Evolutionary conservation across 2,888 invertebrate species (phyloP).

Genomic region (Augiades crinisus): DNA sequence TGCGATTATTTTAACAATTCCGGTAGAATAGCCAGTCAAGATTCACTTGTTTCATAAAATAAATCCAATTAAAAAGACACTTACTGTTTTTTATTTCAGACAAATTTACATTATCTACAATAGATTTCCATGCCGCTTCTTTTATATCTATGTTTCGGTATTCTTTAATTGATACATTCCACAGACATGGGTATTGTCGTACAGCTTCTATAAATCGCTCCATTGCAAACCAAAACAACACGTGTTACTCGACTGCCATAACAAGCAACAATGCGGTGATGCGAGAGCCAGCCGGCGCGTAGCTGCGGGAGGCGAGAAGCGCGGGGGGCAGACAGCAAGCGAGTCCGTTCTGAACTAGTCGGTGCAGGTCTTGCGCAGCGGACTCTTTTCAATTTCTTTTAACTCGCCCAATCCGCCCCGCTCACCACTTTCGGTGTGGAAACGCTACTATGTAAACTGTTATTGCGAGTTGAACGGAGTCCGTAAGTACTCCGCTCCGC

Average conservation of each 20-base stretch:
- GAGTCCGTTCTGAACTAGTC: constrained; percentile 13
- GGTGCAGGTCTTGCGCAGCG: too few species aligned
- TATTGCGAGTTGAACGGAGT: constrained; percentile 23
- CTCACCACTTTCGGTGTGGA: constrained; percentile 7
- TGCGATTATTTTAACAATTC: background rate
- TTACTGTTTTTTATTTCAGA: background rate
- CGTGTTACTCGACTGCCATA: too few species aligned
- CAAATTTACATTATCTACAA: background rate
- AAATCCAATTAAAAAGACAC: background rate
- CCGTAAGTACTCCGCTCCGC: constrained; percentile 21
- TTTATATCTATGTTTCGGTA: background rate
- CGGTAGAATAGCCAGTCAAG: background rate
- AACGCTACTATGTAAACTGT: constrained; percentile 23
- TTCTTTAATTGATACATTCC: background rate
- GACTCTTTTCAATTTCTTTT: constrained; percentile 1
- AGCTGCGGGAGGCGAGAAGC: too few species aligned
- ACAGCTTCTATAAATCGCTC: background rate
- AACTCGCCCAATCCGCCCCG: background rate
- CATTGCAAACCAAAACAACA: too few species aligned
- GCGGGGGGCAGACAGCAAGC: too few species aligned
- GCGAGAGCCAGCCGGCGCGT: too few species aligned
- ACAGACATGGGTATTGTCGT: background rate
- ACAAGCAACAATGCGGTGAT: too few species aligned
- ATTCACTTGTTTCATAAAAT: too few species aligned
- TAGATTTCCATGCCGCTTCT: background rate